Conservation (phyloP, 2,797 vertebrate genomes). For the Spinus pinus region DNA sequence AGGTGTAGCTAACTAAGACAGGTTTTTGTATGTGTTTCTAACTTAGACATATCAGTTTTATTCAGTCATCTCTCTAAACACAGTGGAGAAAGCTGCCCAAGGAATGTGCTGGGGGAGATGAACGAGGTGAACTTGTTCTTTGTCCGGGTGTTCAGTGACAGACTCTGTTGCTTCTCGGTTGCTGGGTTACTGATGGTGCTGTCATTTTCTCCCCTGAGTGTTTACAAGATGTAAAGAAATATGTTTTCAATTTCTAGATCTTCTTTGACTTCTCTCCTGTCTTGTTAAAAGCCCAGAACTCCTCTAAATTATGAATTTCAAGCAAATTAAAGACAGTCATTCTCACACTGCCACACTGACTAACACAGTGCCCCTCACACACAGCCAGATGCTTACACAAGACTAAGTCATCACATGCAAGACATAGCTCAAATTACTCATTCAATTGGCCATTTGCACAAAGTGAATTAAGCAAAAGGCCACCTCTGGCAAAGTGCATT, state of each 20-base stretch:
- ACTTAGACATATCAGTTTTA: not conserved
- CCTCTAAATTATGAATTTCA: not conserved
- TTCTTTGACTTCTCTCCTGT: not conserved
- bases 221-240: not conserved
- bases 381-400: not conserved
- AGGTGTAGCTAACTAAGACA: not conserved
- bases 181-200: not conserved
- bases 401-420: not conserved
- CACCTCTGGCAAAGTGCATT: not conserved
- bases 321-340: not conserved
- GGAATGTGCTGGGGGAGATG: not conserved
- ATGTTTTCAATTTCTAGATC: not conserved
- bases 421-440: not conserved
- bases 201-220: not conserved
- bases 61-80: not conserved
- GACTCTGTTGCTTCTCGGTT: not conserved
- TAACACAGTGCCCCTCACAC: not conserved
- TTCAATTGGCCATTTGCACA: not conserved
- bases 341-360: not conserved
- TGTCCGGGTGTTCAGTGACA: not conserved
- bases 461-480: conserved; percentile 20
- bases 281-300: not conserved
- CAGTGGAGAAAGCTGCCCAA: not conserved
- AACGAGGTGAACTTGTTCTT: not conserved
- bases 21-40: not conserved